Evolutionary conservation across 2,797 vertebrate species (phyloP).

Genomic region (Lagocephalus sceleratus): DNA sequence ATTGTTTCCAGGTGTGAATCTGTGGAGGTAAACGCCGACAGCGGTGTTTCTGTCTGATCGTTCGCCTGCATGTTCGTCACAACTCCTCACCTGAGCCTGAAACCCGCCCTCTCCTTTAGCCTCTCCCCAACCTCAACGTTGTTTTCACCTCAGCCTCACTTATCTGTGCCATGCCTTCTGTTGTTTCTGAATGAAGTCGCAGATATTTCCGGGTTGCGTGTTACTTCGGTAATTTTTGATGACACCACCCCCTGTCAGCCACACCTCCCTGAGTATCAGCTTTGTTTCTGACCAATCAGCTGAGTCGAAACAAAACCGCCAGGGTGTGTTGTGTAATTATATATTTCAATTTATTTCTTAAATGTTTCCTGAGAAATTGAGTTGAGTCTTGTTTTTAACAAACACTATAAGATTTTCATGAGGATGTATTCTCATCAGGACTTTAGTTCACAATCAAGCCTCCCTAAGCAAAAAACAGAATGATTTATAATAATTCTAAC

Average conservation of each 20-base stretch:
- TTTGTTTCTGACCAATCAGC: not conserved
- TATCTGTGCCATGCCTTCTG: not conserved
- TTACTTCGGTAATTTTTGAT: not conserved
- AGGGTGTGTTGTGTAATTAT: not conserved
- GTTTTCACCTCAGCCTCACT: not conserved
- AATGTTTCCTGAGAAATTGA: no score
- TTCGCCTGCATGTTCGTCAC: conserved; percentile 11
- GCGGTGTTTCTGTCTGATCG: conserved; percentile 9
- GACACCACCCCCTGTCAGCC: not conserved
- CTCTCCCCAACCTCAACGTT: not conserved
- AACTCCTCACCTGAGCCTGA: not conserved
- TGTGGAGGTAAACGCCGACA: conserved; percentile 11
- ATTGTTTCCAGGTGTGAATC: not conserved
- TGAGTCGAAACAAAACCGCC: not conserved
- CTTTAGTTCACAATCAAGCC: no score
- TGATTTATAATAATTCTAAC: no score
- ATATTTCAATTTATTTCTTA: no score
- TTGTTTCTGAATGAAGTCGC: not conserved
- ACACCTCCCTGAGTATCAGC: not conserved
- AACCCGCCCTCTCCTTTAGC: not conserved
- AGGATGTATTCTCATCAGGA: no score
- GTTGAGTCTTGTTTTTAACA: no score
- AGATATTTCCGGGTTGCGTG: not conserved
- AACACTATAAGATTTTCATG: no score
- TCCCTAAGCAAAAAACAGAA: no score